A percentile compares a stretch with the other conserved stretches of the same genome.
Conservation (phyloP, 2,113 vertebrate genomes). For the Alosa alosa region DNA sequence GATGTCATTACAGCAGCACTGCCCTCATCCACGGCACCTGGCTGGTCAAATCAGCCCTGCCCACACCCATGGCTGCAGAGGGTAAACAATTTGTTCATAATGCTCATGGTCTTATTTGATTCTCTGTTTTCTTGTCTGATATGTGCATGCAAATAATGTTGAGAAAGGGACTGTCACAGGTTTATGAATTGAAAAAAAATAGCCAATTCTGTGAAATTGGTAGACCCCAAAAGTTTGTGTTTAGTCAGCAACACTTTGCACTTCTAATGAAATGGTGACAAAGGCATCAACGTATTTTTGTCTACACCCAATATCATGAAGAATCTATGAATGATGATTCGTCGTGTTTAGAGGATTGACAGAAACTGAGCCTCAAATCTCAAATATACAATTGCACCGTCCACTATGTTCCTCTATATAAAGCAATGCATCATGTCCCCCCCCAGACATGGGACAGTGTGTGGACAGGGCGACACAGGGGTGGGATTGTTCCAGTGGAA, state of each 20-base stretch:
- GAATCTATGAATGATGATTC: background rate
- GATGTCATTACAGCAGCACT: background rate
- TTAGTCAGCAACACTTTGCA: background rate
- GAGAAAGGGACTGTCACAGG: background rate
- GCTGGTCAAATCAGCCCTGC: background rate
- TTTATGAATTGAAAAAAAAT: background rate
- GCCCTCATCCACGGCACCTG: background rate
- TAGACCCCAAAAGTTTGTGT: background rate
- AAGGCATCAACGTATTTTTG: background rate
- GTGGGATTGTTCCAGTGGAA: slow-evolving; percentile 10
- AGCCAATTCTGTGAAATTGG: background rate
- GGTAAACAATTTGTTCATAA: background rate
- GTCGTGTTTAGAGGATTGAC: background rate
- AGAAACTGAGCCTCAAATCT: background rate
- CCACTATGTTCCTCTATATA: background rate
- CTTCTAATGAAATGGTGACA: background rate
- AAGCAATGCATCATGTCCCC: background rate
- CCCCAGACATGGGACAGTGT: background rate
- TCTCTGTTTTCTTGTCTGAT: background rate
- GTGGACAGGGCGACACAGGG: background rate
- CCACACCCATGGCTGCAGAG: background rate
- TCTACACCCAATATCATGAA: background rate
- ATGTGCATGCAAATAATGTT: background rate
- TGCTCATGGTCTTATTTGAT: background rate
- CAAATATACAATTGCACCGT: background rate